A percentile compares a stretch with the other conserved stretches of the same genome.
phyloP scores from a whole-genome alignment of 2,113 vertebrate species.

The Willisornis vidua region DNA sequence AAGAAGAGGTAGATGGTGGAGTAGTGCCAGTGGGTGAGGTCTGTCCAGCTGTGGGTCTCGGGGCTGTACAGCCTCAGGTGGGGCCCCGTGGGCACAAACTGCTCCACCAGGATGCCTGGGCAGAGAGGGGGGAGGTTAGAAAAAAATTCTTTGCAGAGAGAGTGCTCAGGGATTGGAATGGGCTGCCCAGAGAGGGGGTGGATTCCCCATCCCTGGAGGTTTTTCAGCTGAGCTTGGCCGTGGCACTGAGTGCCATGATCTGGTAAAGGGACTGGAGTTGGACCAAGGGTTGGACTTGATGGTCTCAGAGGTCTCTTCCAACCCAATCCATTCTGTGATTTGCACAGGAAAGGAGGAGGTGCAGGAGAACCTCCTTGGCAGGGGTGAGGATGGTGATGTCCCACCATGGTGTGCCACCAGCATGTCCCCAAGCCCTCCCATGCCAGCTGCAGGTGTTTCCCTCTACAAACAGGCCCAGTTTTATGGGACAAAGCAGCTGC shows the following conservation, averaged over 20 bases:
- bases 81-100: constrained; percentile 88
- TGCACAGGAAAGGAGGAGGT: not conserved
- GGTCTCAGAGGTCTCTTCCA: no score
- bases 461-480: not conserved
- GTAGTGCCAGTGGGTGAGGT: constrained; percentile 92
- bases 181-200: no score
- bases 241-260: no score
- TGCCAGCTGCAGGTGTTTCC: fast-evolving
- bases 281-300: no score
- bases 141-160: no score
- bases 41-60: constrained; percentile 75
- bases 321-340: no score
- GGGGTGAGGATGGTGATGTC: fast-evolving
- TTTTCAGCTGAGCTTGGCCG: no score
- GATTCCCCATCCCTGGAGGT: no score
- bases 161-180: no score
- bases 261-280: no score
- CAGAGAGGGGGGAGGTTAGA: not conserved
- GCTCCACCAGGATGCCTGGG: constrained; percentile 90
- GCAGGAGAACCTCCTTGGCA: not conserved
- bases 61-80: constrained; percentile 80
- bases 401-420: fast-evolving
- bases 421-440: no score
- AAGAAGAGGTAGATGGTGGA: constrained; percentile 95
- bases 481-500: fast-evolving